Conservation (phyloP, 2,888 invertebrate genomes). For the Ditylenchus weischeri region DNA sequence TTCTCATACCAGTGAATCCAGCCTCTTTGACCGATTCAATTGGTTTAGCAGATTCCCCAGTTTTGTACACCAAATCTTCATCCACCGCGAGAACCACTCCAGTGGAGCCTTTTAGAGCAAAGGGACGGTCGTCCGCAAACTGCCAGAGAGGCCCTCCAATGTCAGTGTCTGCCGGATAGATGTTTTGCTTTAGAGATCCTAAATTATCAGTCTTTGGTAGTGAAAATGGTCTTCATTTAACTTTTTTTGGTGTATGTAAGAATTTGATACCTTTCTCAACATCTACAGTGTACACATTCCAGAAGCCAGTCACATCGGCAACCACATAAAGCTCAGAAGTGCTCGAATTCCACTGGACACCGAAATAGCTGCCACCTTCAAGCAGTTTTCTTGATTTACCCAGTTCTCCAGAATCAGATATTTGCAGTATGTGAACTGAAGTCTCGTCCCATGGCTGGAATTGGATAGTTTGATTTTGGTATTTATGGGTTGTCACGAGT, state of each 20-base stretch:
- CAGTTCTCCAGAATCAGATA: constrained; percentile 17
- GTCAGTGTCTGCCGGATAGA: constrained; percentile 44
- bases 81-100: constrained; percentile 18
- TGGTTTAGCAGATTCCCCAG: background rate
- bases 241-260: no score
- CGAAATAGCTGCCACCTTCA: constrained; percentile 30
- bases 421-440: constrained; percentile 57
- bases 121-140: constrained; percentile 53
- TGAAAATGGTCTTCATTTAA: no score
- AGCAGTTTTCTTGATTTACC: constrained; percentile 40
- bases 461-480: background rate
- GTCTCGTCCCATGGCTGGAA: constrained; percentile 62
- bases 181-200: constrained; percentile 22
- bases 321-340: constrained; percentile 8
- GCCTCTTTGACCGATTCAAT: background rate
- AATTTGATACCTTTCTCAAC: background rate
- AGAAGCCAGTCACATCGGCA: constrained; percentile 15
- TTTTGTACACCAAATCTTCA: constrained; percentile 3
- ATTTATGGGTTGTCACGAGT: no score
- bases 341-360: constrained; percentile 47
- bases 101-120: constrained; percentile 44
- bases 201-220: background rate
- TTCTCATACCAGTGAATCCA: background rate
- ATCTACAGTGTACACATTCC: constrained; percentile 16
- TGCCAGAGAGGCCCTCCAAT: constrained; percentile 59